Conservation (phyloP, 2,888 invertebrate genomes). For the Melipona bicolor region DNA sequence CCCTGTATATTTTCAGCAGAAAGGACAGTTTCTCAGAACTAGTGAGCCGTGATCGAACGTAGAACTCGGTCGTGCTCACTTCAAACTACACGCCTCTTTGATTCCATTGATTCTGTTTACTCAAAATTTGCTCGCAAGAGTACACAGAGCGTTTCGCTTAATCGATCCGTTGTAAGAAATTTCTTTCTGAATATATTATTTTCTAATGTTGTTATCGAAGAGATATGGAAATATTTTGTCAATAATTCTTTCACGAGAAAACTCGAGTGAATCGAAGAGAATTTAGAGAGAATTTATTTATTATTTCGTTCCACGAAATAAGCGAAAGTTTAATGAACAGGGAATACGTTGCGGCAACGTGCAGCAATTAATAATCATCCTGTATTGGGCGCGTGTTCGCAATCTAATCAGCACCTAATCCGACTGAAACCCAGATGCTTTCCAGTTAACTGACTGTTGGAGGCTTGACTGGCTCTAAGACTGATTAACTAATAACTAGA, state of each 20-base stretch:
- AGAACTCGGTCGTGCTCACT: neutral
- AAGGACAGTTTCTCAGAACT: neutral
- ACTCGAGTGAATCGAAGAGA: no score
- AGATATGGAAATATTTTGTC: no score
- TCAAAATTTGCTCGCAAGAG: neutral
- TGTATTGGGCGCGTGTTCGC: neutral
- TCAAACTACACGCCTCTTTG: neutral
- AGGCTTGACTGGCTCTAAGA: constrained; percentile 17
- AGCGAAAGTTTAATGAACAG: neutral
- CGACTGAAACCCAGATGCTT: neutral
- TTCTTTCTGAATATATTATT: neutral
- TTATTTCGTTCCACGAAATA: no score
- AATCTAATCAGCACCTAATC: neutral
- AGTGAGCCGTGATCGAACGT: neutral
- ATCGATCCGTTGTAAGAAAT: neutral
- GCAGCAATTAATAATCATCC: neutral
- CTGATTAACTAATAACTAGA: constrained; percentile 13
- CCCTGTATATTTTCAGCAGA: no score
- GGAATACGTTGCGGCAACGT: neutral
- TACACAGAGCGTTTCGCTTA: neutral
- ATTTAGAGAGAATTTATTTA: no score
- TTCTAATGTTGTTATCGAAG: no score
- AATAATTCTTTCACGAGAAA: no score
- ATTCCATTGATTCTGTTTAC: neutral
- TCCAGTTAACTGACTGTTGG: constrained; percentile 15